These are phyloP conservation scores for Neria commutata DNA, from an alignment of 2,888 invertebrate species.

Conservation along the genomic window DNA sequence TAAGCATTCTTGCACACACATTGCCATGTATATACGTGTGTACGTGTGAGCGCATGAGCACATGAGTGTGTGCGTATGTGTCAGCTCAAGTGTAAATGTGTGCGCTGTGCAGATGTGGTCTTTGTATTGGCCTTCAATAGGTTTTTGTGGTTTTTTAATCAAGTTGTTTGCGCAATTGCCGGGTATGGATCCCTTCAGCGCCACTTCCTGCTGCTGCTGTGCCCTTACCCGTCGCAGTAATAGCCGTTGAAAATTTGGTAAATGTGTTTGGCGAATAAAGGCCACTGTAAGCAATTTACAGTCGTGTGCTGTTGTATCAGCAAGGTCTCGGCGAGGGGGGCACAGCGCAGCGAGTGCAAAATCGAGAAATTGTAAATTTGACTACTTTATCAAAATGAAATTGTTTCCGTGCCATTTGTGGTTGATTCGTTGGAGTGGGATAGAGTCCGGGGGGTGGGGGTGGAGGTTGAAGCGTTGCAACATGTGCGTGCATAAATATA, in stretches of 20 bases:
- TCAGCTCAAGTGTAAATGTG: no score
- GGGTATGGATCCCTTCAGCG: no score
- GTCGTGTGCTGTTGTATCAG: not conserved
- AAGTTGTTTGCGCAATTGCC: slow-evolving; percentile 41
- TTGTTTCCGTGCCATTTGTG: not conserved
- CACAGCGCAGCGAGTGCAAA: no score
- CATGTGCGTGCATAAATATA: no score
- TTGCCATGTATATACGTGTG: no score
- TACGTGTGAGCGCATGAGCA: no score
- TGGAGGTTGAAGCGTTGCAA: no score
- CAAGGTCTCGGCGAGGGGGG: not conserved
- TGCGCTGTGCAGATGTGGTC: not conserved
- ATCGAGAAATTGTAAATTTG: not conserved
- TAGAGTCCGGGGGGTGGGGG: no score
- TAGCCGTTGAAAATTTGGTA: slow-evolving; percentile 23
- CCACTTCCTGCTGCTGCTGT: no score
- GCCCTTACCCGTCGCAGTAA: no score
- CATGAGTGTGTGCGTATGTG: not conserved
- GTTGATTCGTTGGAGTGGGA: no score
- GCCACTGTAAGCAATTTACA: not conserved
- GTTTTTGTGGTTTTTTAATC: slow-evolving; percentile 54
- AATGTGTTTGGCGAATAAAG: not conserved
- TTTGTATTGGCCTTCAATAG: slow-evolving; percentile 42
- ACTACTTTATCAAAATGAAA: not conserved
- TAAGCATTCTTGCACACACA: no score